These are phyloP conservation scores for Typhlichthys subterraneus DNA, from an alignment of 2,797 vertebrate genomes.

Conservation along the genomic window DNA sequence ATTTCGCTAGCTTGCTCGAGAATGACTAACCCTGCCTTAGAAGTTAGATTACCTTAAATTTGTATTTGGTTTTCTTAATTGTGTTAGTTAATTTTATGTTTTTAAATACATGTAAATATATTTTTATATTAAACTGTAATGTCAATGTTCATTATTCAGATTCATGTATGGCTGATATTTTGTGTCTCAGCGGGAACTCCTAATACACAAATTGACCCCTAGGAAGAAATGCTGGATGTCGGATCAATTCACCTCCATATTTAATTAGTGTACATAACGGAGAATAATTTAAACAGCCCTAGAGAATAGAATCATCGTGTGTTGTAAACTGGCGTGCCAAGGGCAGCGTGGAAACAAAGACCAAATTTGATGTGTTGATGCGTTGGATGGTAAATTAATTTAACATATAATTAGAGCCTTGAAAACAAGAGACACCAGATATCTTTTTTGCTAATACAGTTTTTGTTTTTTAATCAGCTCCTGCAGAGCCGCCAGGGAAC, in stretches of 20 bases:
- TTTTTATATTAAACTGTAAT: constrained; percentile 1
- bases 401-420: constrained; percentile 12
- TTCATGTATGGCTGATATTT: constrained; percentile 18
- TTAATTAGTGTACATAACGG: constrained; percentile 47
- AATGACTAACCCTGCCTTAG: no score
- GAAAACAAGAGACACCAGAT: constrained; percentile 2
- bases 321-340: constrained; percentile 19
- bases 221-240: constrained; percentile 11
- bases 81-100: no score
- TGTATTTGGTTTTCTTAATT: background rate
- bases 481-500: constrained; percentile 7
- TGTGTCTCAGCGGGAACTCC: constrained; percentile 17
- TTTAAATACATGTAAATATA: background rate
- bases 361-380: constrained; percentile 17
- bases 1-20: no score
- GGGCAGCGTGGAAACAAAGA: constrained; percentile 19
- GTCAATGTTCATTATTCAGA: constrained; percentile 15
- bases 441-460: background rate
- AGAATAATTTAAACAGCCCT: constrained; percentile 30
- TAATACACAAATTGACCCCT: constrained; percentile 29
- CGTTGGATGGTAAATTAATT: constrained; percentile 14
- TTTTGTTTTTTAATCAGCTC: constrained; percentile 10
- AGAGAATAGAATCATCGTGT: constrained; percentile 27
- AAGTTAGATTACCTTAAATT: background rate
- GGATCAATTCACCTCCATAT: constrained; percentile 27